phyloP scores from a whole-genome alignment of 2,888 invertebrate species.

The Synergus itoensis region DNA sequence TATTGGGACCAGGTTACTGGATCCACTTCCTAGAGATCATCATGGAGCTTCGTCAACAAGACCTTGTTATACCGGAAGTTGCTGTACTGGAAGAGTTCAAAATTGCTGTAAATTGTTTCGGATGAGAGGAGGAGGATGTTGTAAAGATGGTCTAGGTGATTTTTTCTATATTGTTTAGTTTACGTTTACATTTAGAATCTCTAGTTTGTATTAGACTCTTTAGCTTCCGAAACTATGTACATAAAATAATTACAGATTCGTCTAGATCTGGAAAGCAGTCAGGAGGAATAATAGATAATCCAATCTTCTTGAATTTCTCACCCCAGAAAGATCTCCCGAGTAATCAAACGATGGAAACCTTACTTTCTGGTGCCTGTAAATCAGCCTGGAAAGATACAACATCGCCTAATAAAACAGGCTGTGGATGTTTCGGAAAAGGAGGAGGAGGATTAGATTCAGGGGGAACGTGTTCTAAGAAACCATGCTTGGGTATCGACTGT shows the following conservation, averaged over 20 bases:
- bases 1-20: constrained; percentile 44
- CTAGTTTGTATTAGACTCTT: background rate
- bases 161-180: background rate
- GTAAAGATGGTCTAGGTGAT: constrained; percentile 42
- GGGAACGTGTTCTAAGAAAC: constrained; percentile 58
- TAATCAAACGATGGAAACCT: constrained; percentile 51
- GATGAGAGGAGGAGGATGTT: constrained; percentile 63
- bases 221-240: no score
- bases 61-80: constrained; percentile 39
- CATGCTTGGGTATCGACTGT: constrained; percentile 62
- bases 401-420: constrained; percentile 15
- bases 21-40: constrained; percentile 28
- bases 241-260: background rate
- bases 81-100: constrained; percentile 40
- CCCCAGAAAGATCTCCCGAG: background rate
- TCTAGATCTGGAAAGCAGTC: background rate
- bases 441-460: constrained; percentile 32
- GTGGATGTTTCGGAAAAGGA: constrained; percentile 37
- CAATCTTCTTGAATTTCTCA: background rate
- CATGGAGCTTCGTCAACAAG: background rate
- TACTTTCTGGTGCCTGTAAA: constrained; percentile 53
- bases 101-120: constrained; percentile 48
- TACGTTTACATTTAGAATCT: background rate
- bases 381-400: constrained; percentile 36
- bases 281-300: background rate